Conservation (phyloP, 2,797 vertebrate genomes). For the Luscinia megarhynchos region DNA sequence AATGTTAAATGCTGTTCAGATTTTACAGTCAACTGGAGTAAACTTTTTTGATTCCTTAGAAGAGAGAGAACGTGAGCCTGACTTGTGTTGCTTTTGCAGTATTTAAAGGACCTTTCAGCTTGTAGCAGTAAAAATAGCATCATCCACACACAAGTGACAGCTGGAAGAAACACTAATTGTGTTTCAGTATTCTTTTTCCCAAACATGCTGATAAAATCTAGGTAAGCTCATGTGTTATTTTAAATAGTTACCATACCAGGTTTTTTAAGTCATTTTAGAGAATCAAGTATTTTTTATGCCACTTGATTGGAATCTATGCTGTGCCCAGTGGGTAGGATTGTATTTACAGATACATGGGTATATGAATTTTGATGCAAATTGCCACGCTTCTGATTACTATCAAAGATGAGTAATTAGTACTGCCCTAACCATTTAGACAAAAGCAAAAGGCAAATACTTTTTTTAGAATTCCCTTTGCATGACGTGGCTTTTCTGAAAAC, state of each 20-base stretch:
- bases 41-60: neutral
- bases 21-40: neutral
- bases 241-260: neutral
- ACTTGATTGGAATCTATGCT: neutral
- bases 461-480: neutral
- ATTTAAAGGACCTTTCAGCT: neutral
- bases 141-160: neutral
- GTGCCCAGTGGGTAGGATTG: neutral
- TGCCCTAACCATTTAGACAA: neutral
- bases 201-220: neutral
- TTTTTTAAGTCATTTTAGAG: neutral
- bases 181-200: neutral
- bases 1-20: slow-evolving; percentile 12
- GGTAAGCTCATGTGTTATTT: neutral
- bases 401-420: neutral
- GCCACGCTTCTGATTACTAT: neutral
- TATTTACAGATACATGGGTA: neutral
- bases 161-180: slow-evolving; percentile 6
- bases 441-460: neutral
- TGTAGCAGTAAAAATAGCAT: neutral
- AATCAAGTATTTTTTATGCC: neutral
- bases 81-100: neutral
- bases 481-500: neutral
- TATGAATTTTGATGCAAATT: neutral
- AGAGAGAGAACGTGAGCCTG: neutral